Evolutionary conservation across 2,797 vertebrate genomes (phyloP).

Genomic region (Hemitrygon akajei): DNA sequence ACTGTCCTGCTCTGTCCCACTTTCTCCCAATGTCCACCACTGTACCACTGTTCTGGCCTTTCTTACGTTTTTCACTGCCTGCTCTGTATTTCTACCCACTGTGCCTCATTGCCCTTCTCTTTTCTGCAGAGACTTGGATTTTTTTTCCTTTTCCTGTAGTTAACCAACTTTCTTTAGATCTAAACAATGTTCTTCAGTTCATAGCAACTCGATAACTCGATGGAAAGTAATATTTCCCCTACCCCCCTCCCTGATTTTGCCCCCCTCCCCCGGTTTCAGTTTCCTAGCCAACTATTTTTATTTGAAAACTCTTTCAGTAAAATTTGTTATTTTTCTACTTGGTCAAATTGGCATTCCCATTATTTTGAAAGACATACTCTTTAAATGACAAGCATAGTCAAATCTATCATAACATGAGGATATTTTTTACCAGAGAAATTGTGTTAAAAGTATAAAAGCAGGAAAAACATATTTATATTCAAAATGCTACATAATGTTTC

Average conservation of each 20-base stretch:
- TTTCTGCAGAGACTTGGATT: no score
- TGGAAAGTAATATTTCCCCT: not conserved
- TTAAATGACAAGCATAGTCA: not conserved
- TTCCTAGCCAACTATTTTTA: not conserved
- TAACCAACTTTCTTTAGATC: not conserved
- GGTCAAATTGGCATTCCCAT: no score
- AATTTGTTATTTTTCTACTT: not conserved
- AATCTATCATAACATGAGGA: not conserved
- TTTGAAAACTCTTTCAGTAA: not conserved
- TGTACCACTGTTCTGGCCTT: no score
- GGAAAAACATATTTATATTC: not conserved
- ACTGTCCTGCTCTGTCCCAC: no score
- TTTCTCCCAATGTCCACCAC: no score
- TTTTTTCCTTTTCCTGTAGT: not conserved
- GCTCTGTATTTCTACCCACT: no score
- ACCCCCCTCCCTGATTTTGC: no score
- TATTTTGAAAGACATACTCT: not conserved
- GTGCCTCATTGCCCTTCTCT: no score
- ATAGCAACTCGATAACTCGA: not conserved
- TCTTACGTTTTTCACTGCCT: no score
- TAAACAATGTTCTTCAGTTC: not conserved
- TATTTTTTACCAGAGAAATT: not conserved
- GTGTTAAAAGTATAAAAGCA: not conserved
- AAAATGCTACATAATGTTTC: not conserved
- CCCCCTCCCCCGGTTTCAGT: not conserved